phyloP scores from a whole-genome alignment of 2,113 vertebrate species.

The Oceanites oceanicus region DNA sequence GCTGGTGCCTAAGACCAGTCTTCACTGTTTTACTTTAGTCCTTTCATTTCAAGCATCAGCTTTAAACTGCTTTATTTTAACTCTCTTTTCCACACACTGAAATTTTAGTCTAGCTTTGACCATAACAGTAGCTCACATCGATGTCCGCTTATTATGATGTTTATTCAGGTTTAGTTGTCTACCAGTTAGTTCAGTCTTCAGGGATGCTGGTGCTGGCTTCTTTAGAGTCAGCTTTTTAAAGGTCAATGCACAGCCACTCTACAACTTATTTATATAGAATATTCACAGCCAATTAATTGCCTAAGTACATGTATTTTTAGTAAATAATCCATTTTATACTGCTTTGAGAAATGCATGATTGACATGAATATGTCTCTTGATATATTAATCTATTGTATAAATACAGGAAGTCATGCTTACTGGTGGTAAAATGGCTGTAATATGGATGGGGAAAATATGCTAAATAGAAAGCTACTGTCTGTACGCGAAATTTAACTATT shows the following conservation, averaged over 20 bases:
- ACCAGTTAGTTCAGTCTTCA: not conserved
- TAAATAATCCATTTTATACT: slow-evolving; percentile 7
- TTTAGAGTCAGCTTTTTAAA: not conserved
- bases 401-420: not conserved
- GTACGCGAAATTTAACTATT: not conserved
- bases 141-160: not conserved
- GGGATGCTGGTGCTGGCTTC: not conserved
- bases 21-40: not conserved
- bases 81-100: not conserved
- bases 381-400: not conserved
- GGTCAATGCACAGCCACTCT: not conserved
- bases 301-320: not conserved
- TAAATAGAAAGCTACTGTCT: not conserved
- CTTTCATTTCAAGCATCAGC: not conserved
- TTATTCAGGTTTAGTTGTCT: not conserved
- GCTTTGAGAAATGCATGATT: not conserved
- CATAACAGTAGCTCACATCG: not conserved
- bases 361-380: not conserved
- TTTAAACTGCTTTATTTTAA: not conserved
- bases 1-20: not conserved
- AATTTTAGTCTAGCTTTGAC: not conserved
- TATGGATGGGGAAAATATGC: not conserved
- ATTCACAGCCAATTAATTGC: not conserved
- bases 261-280: not conserved
- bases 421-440: not conserved